These are phyloP conservation scores for Penaeus chinensis DNA, from an alignment of 1,140 invertebrate genomes.

Conservation along the genomic window DNA sequence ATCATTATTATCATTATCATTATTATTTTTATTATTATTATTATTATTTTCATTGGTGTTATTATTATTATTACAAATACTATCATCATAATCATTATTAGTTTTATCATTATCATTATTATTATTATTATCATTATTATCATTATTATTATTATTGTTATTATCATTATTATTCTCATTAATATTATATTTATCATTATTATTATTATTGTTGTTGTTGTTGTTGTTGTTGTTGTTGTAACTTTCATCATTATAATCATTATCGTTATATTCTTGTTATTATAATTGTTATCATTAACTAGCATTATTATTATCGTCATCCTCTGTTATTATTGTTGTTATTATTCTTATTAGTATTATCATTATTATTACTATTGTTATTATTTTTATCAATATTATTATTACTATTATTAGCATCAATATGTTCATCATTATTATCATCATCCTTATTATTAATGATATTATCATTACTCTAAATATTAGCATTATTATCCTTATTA, in stretches of 20 bases:
- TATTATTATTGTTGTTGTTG: background rate
- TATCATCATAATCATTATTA: background rate
- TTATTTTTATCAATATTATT: background rate
- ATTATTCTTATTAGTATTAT: conserved; percentile 1
- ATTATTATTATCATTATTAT: conserved; percentile 10
- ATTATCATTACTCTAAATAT: conserved; percentile 14
- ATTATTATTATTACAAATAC: background rate
- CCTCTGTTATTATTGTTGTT: background rate
- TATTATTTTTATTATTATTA: conserved; percentile 2
- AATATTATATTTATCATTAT: background rate
- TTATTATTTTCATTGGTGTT: background rate
- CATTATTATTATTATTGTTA: background rate
- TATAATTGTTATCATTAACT: background rate
- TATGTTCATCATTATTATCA: background rate
- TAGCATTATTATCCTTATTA: conserved; percentile 14
- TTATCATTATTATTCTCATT: background rate
- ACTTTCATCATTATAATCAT: background rate
- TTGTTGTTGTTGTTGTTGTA: background rate
- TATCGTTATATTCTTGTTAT: background rate
- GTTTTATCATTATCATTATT: background rate
- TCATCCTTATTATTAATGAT: background rate
- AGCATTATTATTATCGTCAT: background rate
- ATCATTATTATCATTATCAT: conserved; percentile 17
- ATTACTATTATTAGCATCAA: background rate
- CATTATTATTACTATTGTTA: background rate